Evolutionary conservation across 1,140 invertebrate genomes (phyloP), one percentile per base, ranked within the genome.

Genomic region (Heliconius himera): DNA sequence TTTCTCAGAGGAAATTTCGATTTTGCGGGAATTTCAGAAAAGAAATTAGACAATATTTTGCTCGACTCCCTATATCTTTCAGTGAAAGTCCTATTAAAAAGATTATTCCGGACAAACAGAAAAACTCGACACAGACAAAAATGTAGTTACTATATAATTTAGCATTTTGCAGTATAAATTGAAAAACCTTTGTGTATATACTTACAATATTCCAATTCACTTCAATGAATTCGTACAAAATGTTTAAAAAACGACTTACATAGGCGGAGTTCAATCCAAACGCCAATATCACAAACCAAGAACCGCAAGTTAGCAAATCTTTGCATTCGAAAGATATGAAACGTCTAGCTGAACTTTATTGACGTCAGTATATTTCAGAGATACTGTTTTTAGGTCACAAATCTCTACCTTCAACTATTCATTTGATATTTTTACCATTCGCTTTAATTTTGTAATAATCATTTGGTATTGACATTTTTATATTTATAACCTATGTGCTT

Each of bases 241-340:
- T 79, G 33, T 76, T 80, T 81, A 81, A 75, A 60, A 81, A 76
- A 79, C 51, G 54, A 79, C 78, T 75, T 56, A 71, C 71, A 81
- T 80, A 77, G 70, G 56, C 73, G 73, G 74, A 76, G 4, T 82
- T 46, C 36, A 78, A 81, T 76, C 77, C 73, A 74, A 76, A 82
- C 66, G 79, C 82, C 82, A 80, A 82, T 85, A 85, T 77, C 75
- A 75, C 80, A 75, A 78, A 74, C 81, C 76, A 29, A 73, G 82
- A 82, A 81, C 80, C 81, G 82, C 84, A 81, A 79, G 80, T 76
- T 82, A 82, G 84, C 84, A 88, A 87, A 86, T 86, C 84, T 88
- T 84, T 86, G 83, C 83, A 83, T 88, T 87, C 82, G 82, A 72
- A 83, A 85, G 87, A 87, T 89, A 87, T 89, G 86, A 86, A 88